Conservation (phyloP, 2,888 invertebrate species). For the Oasisia sp. region DNA sequence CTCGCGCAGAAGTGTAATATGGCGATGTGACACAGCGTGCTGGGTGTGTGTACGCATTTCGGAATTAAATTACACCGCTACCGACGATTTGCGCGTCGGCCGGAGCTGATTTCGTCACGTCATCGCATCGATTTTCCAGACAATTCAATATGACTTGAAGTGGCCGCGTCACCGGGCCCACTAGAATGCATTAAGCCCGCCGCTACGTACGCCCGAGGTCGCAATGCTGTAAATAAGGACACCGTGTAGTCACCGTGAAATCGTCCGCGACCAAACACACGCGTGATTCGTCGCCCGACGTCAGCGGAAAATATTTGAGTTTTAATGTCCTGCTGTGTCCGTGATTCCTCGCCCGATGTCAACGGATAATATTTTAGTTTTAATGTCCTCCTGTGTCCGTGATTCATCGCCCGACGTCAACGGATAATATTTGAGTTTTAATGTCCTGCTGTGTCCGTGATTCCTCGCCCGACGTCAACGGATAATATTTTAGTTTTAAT, state of each 20-base stretch:
- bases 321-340: no score
- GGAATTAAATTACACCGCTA: background rate
- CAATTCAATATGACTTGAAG: conserved; percentile 4
- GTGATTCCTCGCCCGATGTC: no score
- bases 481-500: no score
- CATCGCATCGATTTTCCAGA: conserved; percentile 8
- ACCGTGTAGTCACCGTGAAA: background rate
- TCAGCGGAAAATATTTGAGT: no score
- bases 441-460: no score
- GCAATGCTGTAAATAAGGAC: background rate
- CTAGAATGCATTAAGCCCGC: background rate
- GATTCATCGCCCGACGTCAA: no score
- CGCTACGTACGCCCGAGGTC: background rate
- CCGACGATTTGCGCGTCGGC: background rate
- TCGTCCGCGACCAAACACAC: background rate
- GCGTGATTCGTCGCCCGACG: background rate
- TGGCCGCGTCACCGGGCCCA: background rate
- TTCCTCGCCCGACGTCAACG: no score
- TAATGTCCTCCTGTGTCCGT: no score
- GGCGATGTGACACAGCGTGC: no score
- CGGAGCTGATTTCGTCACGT: background rate
- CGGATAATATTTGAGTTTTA: no score
- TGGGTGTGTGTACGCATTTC: background rate
- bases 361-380: no score
- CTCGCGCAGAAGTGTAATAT: background rate